Conservation (phyloP, 1,140 invertebrate species). For the Galendromus occidentalis region DNA sequence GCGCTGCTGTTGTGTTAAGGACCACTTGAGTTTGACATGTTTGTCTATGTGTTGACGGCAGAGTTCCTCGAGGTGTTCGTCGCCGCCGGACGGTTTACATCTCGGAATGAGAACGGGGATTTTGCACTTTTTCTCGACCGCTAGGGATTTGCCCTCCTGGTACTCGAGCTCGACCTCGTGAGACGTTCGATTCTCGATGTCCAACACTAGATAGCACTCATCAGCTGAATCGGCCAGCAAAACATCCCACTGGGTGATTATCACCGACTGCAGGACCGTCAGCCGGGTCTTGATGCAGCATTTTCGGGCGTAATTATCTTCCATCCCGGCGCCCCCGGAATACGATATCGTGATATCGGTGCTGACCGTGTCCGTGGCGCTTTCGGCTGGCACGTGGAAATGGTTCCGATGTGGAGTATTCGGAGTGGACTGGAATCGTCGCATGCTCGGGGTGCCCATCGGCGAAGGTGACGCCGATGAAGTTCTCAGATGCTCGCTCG, state of each 20-base stretch:
- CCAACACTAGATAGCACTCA: conserved; percentile 72
- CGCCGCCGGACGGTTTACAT: conserved; percentile 29
- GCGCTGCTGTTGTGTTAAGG: neutral
- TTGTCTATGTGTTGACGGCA: neutral
- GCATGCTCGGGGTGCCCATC: neutral
- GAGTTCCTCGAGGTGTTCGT: neutral
- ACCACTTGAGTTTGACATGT: neutral
- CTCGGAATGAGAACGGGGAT: conserved; percentile 68
- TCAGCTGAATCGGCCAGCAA: conserved; percentile 64
- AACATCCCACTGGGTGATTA: conserved; percentile 84
- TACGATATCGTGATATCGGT: conserved; percentile 48
- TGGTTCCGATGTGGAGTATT: neutral
- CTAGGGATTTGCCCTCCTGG: conserved; percentile 53
- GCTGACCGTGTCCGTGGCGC: neutral
- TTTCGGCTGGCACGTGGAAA: no score
- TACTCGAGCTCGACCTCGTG: conserved; percentile 79
- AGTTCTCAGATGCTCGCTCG: neutral
- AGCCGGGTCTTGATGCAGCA: conserved; percentile 57
- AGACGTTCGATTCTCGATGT: conserved; percentile 61
- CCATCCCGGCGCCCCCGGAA: conserved; percentile 53
- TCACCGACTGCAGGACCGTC: conserved; percentile 63
- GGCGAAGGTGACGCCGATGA: neutral
- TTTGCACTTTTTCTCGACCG: conserved; percentile 70
- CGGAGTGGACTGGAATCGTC: neutral
- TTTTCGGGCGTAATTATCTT: conserved; percentile 58